Percentiles rank a stretch among this genome's conserved stretches.
Evolutionary conservation across 2,888 invertebrate genomes (phyloP).

Genomic region (Lochmaea capreae): DNA sequence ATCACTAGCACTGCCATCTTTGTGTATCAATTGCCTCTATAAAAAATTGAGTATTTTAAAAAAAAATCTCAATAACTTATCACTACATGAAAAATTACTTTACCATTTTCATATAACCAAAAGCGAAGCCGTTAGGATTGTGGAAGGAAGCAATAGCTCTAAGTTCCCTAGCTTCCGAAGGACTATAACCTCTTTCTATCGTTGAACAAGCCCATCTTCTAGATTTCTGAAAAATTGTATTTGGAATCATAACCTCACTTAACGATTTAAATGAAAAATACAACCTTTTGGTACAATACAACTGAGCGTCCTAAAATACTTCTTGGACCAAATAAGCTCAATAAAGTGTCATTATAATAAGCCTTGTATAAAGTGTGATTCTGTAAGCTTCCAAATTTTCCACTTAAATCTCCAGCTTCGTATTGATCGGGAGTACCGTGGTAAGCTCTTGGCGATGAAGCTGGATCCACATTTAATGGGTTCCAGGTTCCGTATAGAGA

Average conservation of each 20-base stretch:
- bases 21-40: conserved; percentile 87
- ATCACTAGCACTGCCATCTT: conserved; percentile 87
- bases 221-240: conserved; percentile 62
- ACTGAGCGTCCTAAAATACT: conserved; percentile 89
- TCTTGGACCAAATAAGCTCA: conserved; percentile 84
- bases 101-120: conserved; percentile 87
- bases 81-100: conserved; percentile 44
- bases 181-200: conserved; percentile 88
- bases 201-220: conserved; percentile 87
- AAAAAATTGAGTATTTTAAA: conserved; percentile 27
- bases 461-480: conserved; percentile 78
- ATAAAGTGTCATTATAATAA: conserved; percentile 81
- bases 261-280: neutral
- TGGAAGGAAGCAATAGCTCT: conserved; percentile 92
- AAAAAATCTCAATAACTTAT: too few species aligned
- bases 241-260: neutral
- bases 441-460: conserved; percentile 69
- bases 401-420: conserved; percentile 86
- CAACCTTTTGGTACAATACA: conserved; percentile 80
- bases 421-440: conserved; percentile 87
- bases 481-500: conserved; percentile 89
- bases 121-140: conserved; percentile 86
- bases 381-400: conserved; percentile 85
- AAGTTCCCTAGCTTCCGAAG: conserved; percentile 86
- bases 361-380: conserved; percentile 71